phyloP scores from a whole-genome alignment of 2,113 vertebrate species.

The Chascanopsetta lugubris region DNA sequence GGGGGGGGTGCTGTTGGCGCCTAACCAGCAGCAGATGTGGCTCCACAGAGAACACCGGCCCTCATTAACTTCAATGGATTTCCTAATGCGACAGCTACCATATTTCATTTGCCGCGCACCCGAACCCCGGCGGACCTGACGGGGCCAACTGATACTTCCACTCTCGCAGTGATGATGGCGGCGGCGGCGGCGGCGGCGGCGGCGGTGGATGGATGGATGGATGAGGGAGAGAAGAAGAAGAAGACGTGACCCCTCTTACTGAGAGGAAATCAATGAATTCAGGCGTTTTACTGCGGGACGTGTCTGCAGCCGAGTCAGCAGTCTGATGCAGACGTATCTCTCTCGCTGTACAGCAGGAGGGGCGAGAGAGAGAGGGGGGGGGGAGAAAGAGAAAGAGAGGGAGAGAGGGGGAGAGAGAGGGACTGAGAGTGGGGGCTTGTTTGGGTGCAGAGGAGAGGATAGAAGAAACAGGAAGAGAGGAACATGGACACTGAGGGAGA shows the following conservation, averaged over 20 bases:
- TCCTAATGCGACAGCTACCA: slow-evolving; percentile 83
- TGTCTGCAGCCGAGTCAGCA: slow-evolving; percentile 50
- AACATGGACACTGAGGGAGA: slow-evolving; percentile 44
- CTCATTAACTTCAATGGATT: slow-evolving; percentile 83
- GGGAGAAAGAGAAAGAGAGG: background rate
- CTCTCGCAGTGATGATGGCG: slow-evolving; percentile 23
- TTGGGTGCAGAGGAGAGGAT: no score
- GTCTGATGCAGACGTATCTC: slow-evolving; percentile 17
- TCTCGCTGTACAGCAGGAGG: slow-evolving; percentile 26
- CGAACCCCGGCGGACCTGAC: slow-evolving; percentile 76
- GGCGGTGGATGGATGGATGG: slow-evolving; percentile 22
- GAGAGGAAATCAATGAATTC: slow-evolving; percentile 87
- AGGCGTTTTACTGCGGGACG: slow-evolving; percentile 62
- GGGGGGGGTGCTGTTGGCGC: slow-evolving; percentile 64
- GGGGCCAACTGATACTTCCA: slow-evolving; percentile 84
- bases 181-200: background rate
- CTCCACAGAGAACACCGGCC: slow-evolving; percentile 75
- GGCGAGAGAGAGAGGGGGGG: background rate
- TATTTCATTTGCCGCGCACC: slow-evolving; percentile 86
- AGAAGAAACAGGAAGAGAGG: slow-evolving; percentile 2
- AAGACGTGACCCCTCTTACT: slow-evolving; percentile 81
- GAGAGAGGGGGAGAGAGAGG: slow-evolving; percentile 17
- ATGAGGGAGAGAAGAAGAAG: slow-evolving; percentile 74
- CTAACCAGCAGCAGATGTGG: slow-evolving; percentile 87
- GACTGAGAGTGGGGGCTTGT: no score